phyloP scores from a whole-genome alignment of 2,113 vertebrate genomes.

The Uropsilus gracilis region DNA sequence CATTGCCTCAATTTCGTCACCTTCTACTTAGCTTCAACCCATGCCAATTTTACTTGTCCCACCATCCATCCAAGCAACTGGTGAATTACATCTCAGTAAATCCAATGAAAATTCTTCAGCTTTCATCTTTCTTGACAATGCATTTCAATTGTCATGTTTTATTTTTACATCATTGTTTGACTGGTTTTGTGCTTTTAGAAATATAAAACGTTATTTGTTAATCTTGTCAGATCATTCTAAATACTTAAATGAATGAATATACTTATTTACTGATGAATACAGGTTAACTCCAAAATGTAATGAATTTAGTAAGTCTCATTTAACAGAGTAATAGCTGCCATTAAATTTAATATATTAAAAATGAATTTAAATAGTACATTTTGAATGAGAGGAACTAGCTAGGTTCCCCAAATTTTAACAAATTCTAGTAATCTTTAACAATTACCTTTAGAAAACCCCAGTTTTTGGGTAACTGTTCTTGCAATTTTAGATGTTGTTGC shows the following conservation, averaged over 20 bases:
- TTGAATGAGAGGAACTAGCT: background rate
- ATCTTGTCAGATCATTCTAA: conserved; percentile 21
- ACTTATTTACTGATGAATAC: background rate
- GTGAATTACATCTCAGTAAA: background rate
- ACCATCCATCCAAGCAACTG: background rate
- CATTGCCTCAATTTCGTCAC: background rate
- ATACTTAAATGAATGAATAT: too few relatives aligned
- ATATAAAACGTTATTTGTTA: conserved; percentile 5
- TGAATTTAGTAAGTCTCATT: conserved; percentile 36
- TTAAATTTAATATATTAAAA: conserved; percentile 13
- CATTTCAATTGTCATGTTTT: background rate
- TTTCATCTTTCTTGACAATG: background rate
- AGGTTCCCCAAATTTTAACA: conserved; percentile 20
- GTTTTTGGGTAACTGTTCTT: conserved; percentile 95
- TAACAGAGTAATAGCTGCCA: background rate
- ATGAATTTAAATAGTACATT: background rate
- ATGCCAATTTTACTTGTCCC: background rate
- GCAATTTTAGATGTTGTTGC: conserved; percentile 99
- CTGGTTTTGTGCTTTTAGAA: conserved; percentile 10
- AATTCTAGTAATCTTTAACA: background rate
- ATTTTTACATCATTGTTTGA: conserved; percentile 6
- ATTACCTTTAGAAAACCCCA: conserved; percentile 99
- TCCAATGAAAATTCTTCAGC: background rate
- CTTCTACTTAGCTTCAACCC: background rate
- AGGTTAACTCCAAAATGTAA: background rate